Evolutionary conservation across 2,888 invertebrate genomes (phyloP).

Genomic region (Lottia scabra): DNA sequence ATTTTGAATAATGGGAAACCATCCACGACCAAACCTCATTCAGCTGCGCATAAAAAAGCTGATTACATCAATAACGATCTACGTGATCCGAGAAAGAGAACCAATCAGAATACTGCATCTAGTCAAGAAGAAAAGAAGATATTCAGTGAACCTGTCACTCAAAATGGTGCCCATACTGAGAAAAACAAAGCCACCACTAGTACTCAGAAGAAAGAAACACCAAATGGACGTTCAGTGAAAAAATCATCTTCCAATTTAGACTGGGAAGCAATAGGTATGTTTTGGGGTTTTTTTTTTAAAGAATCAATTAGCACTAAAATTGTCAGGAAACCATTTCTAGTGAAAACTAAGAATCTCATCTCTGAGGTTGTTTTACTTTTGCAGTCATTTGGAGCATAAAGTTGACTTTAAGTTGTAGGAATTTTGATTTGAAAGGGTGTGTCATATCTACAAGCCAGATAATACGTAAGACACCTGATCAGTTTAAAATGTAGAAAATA

Average conservation of each 20-base stretch:
- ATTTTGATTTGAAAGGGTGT: too few species aligned
- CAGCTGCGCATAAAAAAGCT: slow-evolving; percentile 46
- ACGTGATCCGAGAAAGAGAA: slow-evolving; percentile 45
- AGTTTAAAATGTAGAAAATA: too few species aligned
- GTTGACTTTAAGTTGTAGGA: too few species aligned
- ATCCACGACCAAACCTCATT: slow-evolving; percentile 39
- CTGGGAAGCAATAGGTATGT: slow-evolving; percentile 4
- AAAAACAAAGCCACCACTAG: background rate
- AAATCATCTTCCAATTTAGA: background rate
- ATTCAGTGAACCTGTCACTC: slow-evolving; percentile 25
- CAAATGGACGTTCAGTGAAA: background rate
- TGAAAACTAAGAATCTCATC: too few species aligned
- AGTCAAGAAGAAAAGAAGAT: slow-evolving; percentile 14
- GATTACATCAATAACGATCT: slow-evolving; percentile 66
- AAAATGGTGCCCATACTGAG: slow-evolving; percentile 23
- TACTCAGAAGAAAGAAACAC: background rate
- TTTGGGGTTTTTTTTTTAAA: too few species aligned
- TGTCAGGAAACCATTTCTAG: too few species aligned
- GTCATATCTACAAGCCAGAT: too few species aligned
- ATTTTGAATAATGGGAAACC: slow-evolving; percentile 63
- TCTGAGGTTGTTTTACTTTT: too few species aligned
- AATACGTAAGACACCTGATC: too few species aligned
- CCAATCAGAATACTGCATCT: slow-evolving; percentile 37
- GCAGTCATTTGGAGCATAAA: too few species aligned
- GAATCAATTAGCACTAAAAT: too few species aligned